These are phyloP conservation scores for Aphis gossypii DNA, from an alignment of 1,140 invertebrate genomes.

Conservation along the genomic window DNA sequence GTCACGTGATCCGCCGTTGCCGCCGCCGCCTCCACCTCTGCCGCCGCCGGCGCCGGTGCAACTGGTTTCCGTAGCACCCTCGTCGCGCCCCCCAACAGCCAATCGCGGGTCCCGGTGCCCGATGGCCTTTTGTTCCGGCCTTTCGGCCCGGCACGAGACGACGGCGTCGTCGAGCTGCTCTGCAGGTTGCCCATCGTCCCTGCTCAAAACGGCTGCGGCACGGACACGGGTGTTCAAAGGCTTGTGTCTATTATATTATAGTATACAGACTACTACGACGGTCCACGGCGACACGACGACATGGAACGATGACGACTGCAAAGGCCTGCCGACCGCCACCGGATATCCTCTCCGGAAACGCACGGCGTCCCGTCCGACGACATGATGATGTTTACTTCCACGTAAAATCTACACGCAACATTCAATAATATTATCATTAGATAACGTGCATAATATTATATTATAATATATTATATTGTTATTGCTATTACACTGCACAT, in stretches of 20 bases:
- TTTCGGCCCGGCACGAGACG: neutral
- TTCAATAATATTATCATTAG: too few relatives aligned
- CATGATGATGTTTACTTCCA: neutral
- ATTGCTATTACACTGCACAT: neutral
- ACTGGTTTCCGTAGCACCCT: constrained; percentile 57
- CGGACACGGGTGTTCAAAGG: neutral
- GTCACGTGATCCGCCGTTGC: constrained; percentile 50
- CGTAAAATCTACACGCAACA: constrained; percentile 4
- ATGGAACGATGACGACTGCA: neutral
- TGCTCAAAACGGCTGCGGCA: neutral
- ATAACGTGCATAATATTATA: neutral
- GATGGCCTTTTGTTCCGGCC: constrained; percentile 44
- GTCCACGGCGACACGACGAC: neutral
- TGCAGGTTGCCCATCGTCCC: constrained; percentile 43
- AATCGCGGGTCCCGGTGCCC: constrained; percentile 38
- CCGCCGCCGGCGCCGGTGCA: constrained; percentile 1
- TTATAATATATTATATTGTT: neutral
- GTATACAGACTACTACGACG: neutral
- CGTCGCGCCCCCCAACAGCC: constrained; percentile 39
- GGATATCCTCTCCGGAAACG: constrained; percentile 51
- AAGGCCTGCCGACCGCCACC: neutral
- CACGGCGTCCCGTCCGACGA: neutral
- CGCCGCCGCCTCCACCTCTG: constrained; percentile 1
- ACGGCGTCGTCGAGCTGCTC: neutral
- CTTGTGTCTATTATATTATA: neutral